A percentile compares a stretch with the other conserved stretches of the same genome.
Conservation (phyloP, 2,797 vertebrate species). For the Mormyrops boulengeri region DNA sequence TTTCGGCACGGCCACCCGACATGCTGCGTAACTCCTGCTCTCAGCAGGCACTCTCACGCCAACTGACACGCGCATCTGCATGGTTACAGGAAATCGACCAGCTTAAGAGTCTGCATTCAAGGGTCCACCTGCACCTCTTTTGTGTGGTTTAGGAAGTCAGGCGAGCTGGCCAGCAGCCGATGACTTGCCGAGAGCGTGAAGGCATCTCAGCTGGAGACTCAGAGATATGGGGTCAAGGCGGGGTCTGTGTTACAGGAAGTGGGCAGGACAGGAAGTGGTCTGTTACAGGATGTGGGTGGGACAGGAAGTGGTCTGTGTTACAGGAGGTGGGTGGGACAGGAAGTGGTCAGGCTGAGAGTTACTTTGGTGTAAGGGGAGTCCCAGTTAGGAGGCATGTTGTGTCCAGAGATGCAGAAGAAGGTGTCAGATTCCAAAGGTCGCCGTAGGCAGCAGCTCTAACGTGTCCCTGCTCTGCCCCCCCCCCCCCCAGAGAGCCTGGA, state of each 20-base stretch:
- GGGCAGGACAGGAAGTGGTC: neutral
- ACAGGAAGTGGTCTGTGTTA: neutral
- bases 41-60: neutral
- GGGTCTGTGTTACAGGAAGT: neutral
- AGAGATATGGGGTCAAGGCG: neutral
- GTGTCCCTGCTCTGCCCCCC: neutral
- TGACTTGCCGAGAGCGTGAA: neutral
- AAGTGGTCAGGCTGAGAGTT: neutral
- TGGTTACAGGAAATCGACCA: neutral
- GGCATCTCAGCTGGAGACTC: neutral
- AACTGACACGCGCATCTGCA: neutral
- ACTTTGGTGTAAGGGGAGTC: neutral
- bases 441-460: neutral
- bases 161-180: neutral
- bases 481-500: constrained; percentile 79
- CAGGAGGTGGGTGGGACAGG: too few relatives aligned
- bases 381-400: neutral
- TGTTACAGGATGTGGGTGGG: neutral
- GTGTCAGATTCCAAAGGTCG: neutral
- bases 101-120: neutral
- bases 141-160: neutral
- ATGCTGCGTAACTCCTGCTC: neutral
- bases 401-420: neutral
- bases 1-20: neutral
- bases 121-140: neutral